phyloP scores from a whole-genome alignment of 37 sponge, comb jelly and placozoan genomes.

The Petrosia ficiformis region DNA sequence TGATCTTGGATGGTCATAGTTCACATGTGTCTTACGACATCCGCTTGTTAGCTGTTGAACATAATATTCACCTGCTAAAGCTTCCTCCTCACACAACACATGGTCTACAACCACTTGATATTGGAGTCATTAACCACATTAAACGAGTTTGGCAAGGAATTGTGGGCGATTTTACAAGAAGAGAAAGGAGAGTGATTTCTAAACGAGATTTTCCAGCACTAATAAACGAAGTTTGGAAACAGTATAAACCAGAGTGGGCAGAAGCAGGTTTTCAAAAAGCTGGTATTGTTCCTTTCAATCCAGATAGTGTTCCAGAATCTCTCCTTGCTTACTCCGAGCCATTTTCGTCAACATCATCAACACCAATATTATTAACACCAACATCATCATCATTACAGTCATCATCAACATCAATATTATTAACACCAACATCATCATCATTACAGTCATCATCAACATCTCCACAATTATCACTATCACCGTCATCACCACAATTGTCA shows the following conservation, averaged over 20 bases:
- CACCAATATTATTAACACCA: too few species aligned
- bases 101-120: not conserved
- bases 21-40: not conserved
- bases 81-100: not conserved
- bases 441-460: too few species aligned
- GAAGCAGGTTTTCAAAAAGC: not conserved
- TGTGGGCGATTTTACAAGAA: not conserved
- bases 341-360: too few species aligned
- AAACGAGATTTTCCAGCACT: not conserved
- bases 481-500: too few species aligned
- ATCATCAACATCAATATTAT: too few species aligned
- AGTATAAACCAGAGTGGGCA: not conserved
- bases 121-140: not conserved
- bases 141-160: not conserved
- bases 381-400: too few species aligned
- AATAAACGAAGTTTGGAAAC: not conserved
- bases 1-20: not conserved
- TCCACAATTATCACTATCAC: too few species aligned
- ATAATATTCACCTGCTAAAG: conserved; percentile 3
- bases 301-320: too few species aligned
- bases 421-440: too few species aligned
- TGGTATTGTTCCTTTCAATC: not conserved
- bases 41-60: not conserved
- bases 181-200: not conserved
- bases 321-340: too few species aligned